These are phyloP conservation scores for Hypolimnas misippus DNA, from an alignment of 2,888 invertebrate species.

Conservation along the genomic window DNA sequence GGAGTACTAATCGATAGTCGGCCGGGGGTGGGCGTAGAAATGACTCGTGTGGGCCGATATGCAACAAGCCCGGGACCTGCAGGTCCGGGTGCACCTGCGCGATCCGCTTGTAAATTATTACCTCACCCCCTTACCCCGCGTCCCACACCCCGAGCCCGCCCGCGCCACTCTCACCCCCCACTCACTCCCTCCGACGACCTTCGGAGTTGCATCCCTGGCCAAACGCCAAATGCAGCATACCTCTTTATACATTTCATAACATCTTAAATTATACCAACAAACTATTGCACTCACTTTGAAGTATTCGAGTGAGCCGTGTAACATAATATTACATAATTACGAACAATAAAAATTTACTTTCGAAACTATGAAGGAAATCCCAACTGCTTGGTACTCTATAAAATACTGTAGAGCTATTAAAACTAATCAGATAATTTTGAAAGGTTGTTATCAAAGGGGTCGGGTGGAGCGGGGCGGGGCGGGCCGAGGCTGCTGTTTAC, in stretches of 20 bases:
- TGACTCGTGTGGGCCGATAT: slow-evolving; percentile 34
- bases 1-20: slow-evolving; percentile 29
- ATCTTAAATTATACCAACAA: slow-evolving; percentile 48
- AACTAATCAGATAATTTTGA: slow-evolving; percentile 42
- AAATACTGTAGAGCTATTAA: slow-evolving; percentile 32
- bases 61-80: slow-evolving; percentile 43
- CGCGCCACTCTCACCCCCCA: slow-evolving; percentile 37
- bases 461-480: slow-evolving; percentile 46
- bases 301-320: slow-evolving; percentile 2
- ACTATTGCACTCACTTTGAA: slow-evolving; percentile 24
- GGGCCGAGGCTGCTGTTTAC: slow-evolving; percentile 44
- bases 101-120: slow-evolving; percentile 61
- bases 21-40: slow-evolving; percentile 28
- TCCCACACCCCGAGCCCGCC: slow-evolving; percentile 31
- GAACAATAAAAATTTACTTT: slow-evolving; percentile 11
- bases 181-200: slow-evolving; percentile 59
- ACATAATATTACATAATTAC: slow-evolving; percentile 15
- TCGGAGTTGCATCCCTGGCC: slow-evolving; percentile 75
- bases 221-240: slow-evolving; percentile 61
- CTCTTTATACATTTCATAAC: slow-evolving; percentile 45
- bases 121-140: slow-evolving; percentile 47
- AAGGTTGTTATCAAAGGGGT: slow-evolving; percentile 47
- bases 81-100: slow-evolving; percentile 73
- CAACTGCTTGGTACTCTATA: slow-evolving; percentile 10
- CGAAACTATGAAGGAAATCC: slow-evolving; percentile 4